Evolutionary conservation across 2,888 invertebrate species (phyloP).

Genomic region (Leptopilina syphax): DNA sequence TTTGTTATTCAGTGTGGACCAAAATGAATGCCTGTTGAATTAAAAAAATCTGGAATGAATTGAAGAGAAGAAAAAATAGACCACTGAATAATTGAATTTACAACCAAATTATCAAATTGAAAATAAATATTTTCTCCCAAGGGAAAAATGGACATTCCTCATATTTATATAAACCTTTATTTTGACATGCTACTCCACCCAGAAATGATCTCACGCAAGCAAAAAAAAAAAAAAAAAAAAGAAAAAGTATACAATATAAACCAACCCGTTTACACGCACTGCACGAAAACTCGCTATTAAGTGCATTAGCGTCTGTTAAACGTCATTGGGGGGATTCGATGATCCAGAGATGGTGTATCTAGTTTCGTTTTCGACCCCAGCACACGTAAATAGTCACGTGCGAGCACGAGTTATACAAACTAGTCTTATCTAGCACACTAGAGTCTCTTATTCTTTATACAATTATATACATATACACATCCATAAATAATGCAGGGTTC

Average conservation of each 20-base stretch:
- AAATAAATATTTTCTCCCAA: too few species aligned
- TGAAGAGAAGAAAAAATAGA: too few species aligned
- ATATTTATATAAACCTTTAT: conserved; percentile 40
- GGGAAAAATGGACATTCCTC: too few species aligned
- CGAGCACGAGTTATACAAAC: conserved; percentile 21
- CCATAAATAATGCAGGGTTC: not conserved
- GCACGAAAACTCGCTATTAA: conserved; percentile 74
- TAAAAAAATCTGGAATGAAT: too few species aligned
- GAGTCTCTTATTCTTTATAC: conserved; percentile 11
- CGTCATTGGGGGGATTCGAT: conserved; percentile 51
- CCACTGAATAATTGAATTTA: too few species aligned
- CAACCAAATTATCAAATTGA: too few species aligned
- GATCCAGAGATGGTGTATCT: conserved; percentile 47
- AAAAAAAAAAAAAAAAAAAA: not conserved
- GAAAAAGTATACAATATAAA: conserved; percentile 40
- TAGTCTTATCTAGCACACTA: conserved; percentile 27
- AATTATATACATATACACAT: not conserved
- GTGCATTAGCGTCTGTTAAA: conserved; percentile 73
- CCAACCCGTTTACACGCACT: conserved; percentile 60
- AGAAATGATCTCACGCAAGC: conserved; percentile 66
- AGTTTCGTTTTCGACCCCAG: conserved; percentile 56
- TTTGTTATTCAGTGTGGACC: too few species aligned
- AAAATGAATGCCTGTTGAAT: too few species aligned
- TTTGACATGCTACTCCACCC: conserved; percentile 71
- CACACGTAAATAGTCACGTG: conserved; percentile 6